Conservation (phyloP, 2,113 vertebrate genomes). For the Stomatorhinus ivindoensis region DNA sequence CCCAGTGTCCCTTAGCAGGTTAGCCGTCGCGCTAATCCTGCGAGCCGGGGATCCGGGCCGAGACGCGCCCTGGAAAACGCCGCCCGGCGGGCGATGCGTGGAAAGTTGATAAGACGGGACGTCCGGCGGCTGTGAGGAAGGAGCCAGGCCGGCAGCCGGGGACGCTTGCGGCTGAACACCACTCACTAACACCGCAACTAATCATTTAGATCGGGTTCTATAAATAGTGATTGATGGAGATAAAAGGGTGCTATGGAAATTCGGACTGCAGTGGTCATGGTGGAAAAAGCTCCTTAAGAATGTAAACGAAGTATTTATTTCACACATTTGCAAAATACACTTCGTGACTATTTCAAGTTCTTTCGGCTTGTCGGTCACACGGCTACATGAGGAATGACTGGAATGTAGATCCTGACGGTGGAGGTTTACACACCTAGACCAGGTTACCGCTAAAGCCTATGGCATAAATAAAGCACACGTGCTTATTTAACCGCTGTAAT, state of each 20-base stretch:
- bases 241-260: neutral
- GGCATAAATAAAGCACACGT: neutral
- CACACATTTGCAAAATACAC: neutral
- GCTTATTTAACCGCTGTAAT: neutral
- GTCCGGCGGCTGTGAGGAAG: neutral
- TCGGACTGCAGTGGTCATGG: neutral
- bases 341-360: neutral
- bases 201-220: neutral
- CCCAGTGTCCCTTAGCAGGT: neutral
- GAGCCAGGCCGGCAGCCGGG: neutral
- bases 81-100: neutral
- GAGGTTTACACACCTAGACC: neutral
- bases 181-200: neutral
- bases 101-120: neutral
- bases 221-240: neutral
- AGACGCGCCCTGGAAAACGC: neutral
- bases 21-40: neutral
- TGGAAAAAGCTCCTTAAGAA: neutral
- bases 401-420: neutral
- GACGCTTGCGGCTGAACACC: neutral
- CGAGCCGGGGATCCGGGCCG: neutral
- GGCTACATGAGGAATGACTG: neutral
- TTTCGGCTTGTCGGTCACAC: neutral
- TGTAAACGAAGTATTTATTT: neutral
- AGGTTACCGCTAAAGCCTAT: neutral